Conservation (phyloP, 2,888 invertebrate species). For the Cataglyphis albicans region DNA sequence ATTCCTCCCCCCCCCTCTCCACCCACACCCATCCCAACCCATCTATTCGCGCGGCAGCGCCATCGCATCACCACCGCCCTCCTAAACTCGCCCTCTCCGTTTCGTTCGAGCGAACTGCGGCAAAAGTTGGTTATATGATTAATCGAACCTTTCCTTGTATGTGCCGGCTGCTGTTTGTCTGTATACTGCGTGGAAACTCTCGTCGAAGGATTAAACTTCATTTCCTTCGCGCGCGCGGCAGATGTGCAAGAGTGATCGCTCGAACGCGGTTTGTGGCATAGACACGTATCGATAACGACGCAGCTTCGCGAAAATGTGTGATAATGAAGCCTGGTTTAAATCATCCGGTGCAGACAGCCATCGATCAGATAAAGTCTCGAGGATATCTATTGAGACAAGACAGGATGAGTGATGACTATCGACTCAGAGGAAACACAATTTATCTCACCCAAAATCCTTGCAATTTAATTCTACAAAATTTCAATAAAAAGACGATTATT, state of each 20-base stretch:
- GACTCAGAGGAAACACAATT: neutral
- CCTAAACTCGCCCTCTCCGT: constrained; percentile 33
- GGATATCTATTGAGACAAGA: constrained; percentile 26
- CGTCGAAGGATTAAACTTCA: constrained; percentile 65
- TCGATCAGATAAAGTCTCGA: constrained; percentile 16
- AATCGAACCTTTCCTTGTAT: constrained; percentile 68
- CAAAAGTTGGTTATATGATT: constrained; percentile 76
- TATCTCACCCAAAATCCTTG: neutral
- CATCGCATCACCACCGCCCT: constrained; percentile 30
- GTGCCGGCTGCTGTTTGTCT: constrained; percentile 29
- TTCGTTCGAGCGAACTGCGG: constrained; percentile 64
- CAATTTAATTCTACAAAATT: constrained; percentile 5
- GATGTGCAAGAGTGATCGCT: constrained; percentile 46
- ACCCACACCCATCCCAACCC: neutral
- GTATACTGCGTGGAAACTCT: constrained; percentile 45
- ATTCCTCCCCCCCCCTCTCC: neutral
- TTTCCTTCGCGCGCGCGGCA: constrained; percentile 44
- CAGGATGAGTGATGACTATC: constrained; percentile 35
- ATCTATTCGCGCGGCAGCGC: constrained; percentile 32
- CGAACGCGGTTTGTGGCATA: constrained; percentile 18
- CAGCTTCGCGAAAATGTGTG: constrained; percentile 8
- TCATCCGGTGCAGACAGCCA: constrained; percentile 39
- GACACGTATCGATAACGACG: constrained; percentile 26
- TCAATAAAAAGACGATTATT: neutral
- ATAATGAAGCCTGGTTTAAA: constrained; percentile 45